phyloP scores from a whole-genome alignment of 2,888 invertebrate genomes.

The Scaptomyza tumidula region DNA sequence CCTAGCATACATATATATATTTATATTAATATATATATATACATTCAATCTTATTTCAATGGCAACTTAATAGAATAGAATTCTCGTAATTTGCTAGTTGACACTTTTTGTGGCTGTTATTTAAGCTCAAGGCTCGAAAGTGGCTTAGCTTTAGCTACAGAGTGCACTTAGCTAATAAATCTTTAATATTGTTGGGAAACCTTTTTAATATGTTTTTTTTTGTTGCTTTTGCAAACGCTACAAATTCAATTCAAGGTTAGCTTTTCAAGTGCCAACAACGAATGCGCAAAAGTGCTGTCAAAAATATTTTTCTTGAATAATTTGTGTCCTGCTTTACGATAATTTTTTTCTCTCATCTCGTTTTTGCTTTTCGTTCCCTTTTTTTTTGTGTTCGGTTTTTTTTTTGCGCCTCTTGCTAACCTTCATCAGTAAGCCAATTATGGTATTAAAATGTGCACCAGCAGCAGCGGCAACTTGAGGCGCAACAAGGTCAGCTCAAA shows the following conservation, averaged over 20 bases:
- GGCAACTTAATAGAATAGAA: background rate
- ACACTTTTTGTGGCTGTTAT: conserved; percentile 32
- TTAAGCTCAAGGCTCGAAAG: conserved; percentile 41
- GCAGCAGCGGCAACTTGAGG: conserved; percentile 29
- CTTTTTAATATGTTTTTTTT: conserved; percentile 27
- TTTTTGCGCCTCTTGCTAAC: conserved; percentile 45
- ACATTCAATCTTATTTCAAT: background rate
- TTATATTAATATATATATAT: too few species aligned
- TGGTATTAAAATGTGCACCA: conserved; percentile 72
- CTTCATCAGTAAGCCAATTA: conserved; percentile 79
- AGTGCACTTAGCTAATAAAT: conserved; percentile 80
- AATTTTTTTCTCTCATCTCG: conserved; percentile 8
- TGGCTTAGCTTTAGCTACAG: conserved; percentile 48
- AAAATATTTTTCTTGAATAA: conserved; percentile 77
- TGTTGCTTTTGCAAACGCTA: conserved; percentile 28
- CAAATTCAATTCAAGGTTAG: conserved; percentile 69
- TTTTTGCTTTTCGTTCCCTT: conserved; percentile 14
- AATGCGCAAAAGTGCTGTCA: conserved; percentile 67
- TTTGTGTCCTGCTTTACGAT: conserved; percentile 62
- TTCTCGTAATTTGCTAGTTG: conserved; percentile 8
- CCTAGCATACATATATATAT: too few species aligned
- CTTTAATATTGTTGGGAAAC: conserved; percentile 70
- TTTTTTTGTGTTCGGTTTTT: conserved; percentile 17
- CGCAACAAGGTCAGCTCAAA: conserved; percentile 71
- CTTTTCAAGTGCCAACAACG: conserved; percentile 71